Percentiles rank a stretch among this genome's conserved stretches.
Evolutionary conservation across 2,797 vertebrate species (phyloP).

Genomic region (Neostethus bicornis): DNA sequence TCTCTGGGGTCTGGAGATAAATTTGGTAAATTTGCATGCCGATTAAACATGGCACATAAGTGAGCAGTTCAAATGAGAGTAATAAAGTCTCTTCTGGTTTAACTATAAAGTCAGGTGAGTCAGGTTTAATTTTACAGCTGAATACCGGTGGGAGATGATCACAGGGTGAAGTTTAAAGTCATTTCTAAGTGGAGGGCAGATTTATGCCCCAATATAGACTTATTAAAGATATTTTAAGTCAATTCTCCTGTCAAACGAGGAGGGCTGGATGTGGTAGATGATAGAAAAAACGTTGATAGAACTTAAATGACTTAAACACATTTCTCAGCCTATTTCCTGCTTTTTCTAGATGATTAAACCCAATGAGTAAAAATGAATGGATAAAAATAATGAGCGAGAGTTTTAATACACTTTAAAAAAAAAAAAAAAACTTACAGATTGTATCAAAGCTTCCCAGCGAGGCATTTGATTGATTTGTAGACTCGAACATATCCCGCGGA

Average conservation of each 20-base stretch:
- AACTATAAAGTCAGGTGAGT: constrained; percentile 11
- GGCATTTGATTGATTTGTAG: background rate
- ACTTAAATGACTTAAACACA: too few relatives aligned
- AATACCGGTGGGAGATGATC: background rate
- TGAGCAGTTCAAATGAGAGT: constrained; percentile 3
- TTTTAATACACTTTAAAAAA: too few relatives aligned
- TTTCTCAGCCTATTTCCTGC: too few relatives aligned
- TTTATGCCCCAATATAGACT: constrained; percentile 17
- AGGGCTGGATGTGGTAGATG: too few relatives aligned
- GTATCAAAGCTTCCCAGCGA: background rate
- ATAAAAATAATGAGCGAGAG: too few relatives aligned
- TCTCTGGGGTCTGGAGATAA: constrained; percentile 1
- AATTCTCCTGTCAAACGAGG: constrained; percentile 1
- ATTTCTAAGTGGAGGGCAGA: constrained; percentile 13
- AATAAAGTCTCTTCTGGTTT: constrained; percentile 5
- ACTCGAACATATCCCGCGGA: background rate
- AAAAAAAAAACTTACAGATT: background rate
- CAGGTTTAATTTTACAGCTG: constrained; percentile 4
- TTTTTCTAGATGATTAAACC: too few relatives aligned
- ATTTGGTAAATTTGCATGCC: constrained; percentile 7
- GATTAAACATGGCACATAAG: background rate
- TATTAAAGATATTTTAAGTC: constrained; percentile 2
- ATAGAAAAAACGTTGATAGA: too few relatives aligned
- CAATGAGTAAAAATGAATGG: too few relatives aligned
- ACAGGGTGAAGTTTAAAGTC: constrained; percentile 17